Evolutionary conservation across 2,888 invertebrate genomes (phyloP), one percentile per base, ranked within the genome.

Genomic region (Drosophila anceps): DNA sequence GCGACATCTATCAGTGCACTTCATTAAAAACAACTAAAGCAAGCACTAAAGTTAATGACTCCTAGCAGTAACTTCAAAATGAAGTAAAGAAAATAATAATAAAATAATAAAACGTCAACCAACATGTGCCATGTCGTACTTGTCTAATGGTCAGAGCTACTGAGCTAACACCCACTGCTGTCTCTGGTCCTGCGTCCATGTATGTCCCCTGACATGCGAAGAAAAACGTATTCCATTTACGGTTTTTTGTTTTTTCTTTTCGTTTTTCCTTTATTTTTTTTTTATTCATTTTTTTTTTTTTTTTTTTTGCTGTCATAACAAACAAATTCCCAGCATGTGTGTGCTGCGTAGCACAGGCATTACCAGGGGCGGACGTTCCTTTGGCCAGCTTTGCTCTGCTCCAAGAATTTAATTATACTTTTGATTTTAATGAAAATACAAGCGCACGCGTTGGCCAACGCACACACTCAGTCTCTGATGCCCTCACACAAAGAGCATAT

Each of bases 351-450:
- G 63, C n/a, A 24, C 60, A 66, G 55, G 39, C 62, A 55, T 57
- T 67, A 46, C 57, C 48, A 51, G 8, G 50, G 53, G 53, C 53
- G 39, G 33, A 41, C 48, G 64, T 58, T 60, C 68, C 65, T 58
- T 62, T 69, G 79, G 73, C 59, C 80, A 73, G 73, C 73, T 69
- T 60, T 61, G 76, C 20, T 58, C 62, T 54, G 69, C 59, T 64
- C 61, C 82, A 81, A 80, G 82, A 83, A 83, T 83, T 83, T 83
- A 83, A 83, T 83, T 83, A 83, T 80, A 84, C 83, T 83, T 83
- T 83, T 83, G 79, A 83, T 83, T 83, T 83, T 83, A 83, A 83
- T 83, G 83, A 83, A 83, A 83, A 77, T 69, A 76, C 75, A 67
- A 71, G 69, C 61, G 46, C 57, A 74, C 54, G 53, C 35, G 35